These are phyloP conservation scores for Pseudorhiza aurosa DNA, from an alignment of 30 jellyfish, hydroid and myxozoan species.

Conservation along the genomic window DNA sequence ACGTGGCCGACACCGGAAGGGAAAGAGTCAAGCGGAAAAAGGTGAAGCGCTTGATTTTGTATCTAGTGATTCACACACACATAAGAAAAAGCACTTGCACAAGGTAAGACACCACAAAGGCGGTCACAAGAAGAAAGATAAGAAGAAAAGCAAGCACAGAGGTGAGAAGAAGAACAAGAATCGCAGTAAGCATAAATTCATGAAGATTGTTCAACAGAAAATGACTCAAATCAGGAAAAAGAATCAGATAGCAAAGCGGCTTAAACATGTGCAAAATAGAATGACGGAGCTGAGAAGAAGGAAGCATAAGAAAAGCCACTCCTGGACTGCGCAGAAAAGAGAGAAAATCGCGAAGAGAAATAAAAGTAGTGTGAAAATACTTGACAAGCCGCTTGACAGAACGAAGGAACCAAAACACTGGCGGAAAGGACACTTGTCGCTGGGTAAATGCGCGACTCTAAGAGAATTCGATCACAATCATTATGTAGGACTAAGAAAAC, in stretches of 20 bases:
- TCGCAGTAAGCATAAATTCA: constrained; percentile 42
- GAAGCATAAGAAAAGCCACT: constrained; percentile 11
- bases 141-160: not conserved
- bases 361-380: not conserved
- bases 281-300: constrained; percentile 28
- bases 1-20: not conserved
- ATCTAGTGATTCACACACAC: not conserved
- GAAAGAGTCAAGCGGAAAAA: not conserved
- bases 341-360: not conserved
- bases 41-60: not conserved
- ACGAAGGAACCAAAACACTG: constrained; percentile 57
- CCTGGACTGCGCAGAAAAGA: not conserved
- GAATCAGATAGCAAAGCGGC: constrained; percentile 56
- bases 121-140: not conserved
- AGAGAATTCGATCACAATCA: constrained; percentile 38
- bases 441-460: constrained; percentile 24
- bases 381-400: constrained; percentile 12
- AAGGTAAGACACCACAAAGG: not conserved
- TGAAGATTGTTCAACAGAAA: constrained; percentile 64
- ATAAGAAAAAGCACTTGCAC: not conserved
- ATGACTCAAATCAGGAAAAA: constrained; percentile 40
- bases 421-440: constrained; percentile 45
- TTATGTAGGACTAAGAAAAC: constrained; percentile 26
- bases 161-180: not conserved
- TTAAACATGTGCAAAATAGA: constrained; percentile 42